Percentiles rank a stretch among this genome's conserved stretches.
Evolutionary conservation across 2,797 vertebrate species (phyloP).

Genomic region (Poecilia wingei): DNA sequence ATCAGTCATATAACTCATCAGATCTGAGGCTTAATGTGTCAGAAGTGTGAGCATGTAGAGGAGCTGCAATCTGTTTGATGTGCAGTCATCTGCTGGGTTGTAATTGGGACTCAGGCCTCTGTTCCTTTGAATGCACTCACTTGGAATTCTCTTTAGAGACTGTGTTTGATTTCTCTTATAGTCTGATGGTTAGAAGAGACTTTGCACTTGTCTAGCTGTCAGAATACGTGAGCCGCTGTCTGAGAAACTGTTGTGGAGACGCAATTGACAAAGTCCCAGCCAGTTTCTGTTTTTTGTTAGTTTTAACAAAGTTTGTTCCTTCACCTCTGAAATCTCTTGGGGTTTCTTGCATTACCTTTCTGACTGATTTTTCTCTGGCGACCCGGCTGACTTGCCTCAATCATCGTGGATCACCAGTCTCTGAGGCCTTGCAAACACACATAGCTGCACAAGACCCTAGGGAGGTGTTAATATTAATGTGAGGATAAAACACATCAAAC

Average conservation of each 20-base stretch:
- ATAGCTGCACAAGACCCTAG: conserved; percentile 76
- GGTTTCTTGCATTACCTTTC: conserved; percentile 79
- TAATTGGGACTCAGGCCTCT: conserved; percentile 68
- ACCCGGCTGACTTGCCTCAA: conserved; percentile 81
- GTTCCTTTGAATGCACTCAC: conserved; percentile 46
- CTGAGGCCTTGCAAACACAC: conserved; percentile 26
- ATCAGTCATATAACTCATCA: conserved; percentile 63
- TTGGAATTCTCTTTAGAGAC: conserved; percentile 46
- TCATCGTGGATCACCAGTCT: conserved; percentile 60
- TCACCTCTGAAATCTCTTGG: conserved; percentile 24
- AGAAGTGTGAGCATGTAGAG: conserved; percentile 54
- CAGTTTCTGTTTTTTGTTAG: conserved; percentile 19
- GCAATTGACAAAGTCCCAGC: conserved; percentile 20
- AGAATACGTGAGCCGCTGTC: conserved; percentile 48
- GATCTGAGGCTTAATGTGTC: conserved; percentile 60
- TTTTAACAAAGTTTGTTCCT: conserved; percentile 20
- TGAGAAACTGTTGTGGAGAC: conserved; percentile 37
- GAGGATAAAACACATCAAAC: conserved; percentile 75
- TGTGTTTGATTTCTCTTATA: conserved; percentile 48
- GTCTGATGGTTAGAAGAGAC: conserved; percentile 46
- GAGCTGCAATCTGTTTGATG: conserved; percentile 47
- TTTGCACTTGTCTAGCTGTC: conserved; percentile 49
- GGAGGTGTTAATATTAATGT: conserved; percentile 76
- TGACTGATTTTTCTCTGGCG: conserved; percentile 83
- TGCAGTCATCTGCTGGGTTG: conserved; percentile 56